Evolutionary conservation across 1,140 invertebrate genomes (phyloP).

Genomic region (Macrosteles quadrilineatus): DNA sequence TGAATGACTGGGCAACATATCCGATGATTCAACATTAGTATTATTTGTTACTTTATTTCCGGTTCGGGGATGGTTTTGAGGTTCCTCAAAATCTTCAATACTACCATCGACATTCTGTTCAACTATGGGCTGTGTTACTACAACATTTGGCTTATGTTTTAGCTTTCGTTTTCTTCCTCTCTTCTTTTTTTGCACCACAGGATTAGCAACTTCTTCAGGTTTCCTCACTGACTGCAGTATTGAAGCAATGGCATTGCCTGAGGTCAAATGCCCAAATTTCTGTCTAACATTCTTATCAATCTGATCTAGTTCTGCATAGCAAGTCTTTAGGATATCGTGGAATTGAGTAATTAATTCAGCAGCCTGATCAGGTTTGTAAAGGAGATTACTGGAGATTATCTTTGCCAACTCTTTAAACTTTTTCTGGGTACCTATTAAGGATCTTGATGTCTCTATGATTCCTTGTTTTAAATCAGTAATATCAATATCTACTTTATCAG

Average conservation of each 20-base stretch:
- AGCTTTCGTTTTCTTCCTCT: too few relatives aligned
- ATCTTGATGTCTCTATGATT: not conserved
- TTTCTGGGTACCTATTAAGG: not conserved
- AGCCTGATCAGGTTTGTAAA: not conserved
- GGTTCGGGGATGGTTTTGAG: too few relatives aligned
- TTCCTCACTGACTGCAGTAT: not conserved
- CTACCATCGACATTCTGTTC: too few relatives aligned
- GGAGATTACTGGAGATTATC: not conserved
- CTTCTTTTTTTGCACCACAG: too few relatives aligned
- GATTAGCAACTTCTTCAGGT: too few relatives aligned
- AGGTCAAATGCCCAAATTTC: not conserved
- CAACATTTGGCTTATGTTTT: too few relatives aligned
- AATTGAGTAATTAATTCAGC: not conserved
- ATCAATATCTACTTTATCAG: not conserved
- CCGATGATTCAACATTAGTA: too few relatives aligned
- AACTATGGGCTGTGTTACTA: too few relatives aligned
- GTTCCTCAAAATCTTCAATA: too few relatives aligned
- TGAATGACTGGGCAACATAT: too few relatives aligned
- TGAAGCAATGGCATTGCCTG: not conserved
- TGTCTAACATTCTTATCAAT: not conserved
- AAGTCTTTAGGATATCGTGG: conserved; percentile 2
- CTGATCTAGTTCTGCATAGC: not conserved
- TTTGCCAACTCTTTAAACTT: conserved; percentile 8
- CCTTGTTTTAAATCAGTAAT: conserved; percentile 4
- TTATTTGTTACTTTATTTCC: too few relatives aligned